Percentiles rank a stretch among this genome's conserved stretches.
These are phyloP conservation scores for Eulemur rufifrons DNA, from an alignment of 2,113 vertebrate genomes.

Conservation along the genomic window DNA sequence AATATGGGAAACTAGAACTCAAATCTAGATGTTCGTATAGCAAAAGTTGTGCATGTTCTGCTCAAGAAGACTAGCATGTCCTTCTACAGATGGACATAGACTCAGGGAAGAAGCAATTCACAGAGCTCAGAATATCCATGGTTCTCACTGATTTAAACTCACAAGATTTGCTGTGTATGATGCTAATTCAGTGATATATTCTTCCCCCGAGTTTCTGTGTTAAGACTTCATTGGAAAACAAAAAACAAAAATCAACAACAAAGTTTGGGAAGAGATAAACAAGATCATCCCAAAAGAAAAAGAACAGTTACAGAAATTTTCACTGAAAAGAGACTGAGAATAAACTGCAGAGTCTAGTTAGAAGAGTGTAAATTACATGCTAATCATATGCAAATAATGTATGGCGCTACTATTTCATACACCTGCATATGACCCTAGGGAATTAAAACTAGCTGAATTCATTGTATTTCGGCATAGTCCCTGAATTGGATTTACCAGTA, in stretches of 20 bases:
- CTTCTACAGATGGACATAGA: background rate
- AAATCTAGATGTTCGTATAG: background rate
- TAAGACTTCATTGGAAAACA: background rate
- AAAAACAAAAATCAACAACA: background rate
- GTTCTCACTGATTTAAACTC: background rate
- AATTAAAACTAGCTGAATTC: constrained; percentile 35
- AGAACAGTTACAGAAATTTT: background rate
- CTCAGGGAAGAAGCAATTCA: background rate
- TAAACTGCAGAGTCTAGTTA: background rate
- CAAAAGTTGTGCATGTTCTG: background rate
- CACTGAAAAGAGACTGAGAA: constrained; percentile 22
- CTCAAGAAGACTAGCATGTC: background rate
- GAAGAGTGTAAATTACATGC: constrained; percentile 16
- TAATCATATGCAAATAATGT: constrained; percentile 30
- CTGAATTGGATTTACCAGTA: constrained; percentile 31
- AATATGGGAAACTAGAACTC: background rate
- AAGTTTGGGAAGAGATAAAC: background rate
- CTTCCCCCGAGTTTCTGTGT: background rate
- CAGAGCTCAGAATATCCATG: background rate
- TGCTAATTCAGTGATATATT: background rate
- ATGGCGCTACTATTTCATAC: background rate
- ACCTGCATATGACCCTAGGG: constrained; percentile 22
- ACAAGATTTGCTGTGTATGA: background rate
- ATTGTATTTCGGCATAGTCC: background rate
- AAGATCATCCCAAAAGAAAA: background rate